Base-by-base conservation (phyloP, 2,888 invertebrate genomes). In the Poecilus cupreus region DNA sequence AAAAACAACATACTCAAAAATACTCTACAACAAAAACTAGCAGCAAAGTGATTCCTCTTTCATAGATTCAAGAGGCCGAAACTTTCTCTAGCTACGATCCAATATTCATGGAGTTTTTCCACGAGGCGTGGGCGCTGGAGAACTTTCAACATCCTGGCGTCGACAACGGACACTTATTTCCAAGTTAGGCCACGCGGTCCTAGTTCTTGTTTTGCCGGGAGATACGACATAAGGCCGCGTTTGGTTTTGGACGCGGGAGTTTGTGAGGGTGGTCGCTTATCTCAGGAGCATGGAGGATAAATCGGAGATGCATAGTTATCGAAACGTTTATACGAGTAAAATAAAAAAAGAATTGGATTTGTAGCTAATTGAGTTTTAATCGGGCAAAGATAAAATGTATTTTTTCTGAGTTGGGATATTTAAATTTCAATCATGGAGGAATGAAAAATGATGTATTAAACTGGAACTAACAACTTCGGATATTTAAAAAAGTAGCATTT, bases 31-130 rank as follows among this genome's bases (percentile, higher is more conserved):
- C n/a, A 57, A 57, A 57, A 57, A 57, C 57, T 57, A 11, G 2
- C 13, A 2, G 24, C n/a, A 57, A 57, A 57, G 57, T 57, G 57
- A 57, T 57, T 57, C 43, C 24, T 26, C 24, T 57, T 24, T 57
- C 57, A 57, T 57, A 57, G 57, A 57, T 57, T 57, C 24, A 57
- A 24, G 57, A 57, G 43, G 57, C 57, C 26, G 13, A 57, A 57
- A 57, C 22, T 57, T 43, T 43, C 43, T 24, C 24, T 57, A 57
- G n/a, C 22, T 26, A n/a, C 22, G 57, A 57, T 57, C 26, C 57
- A 57, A 57, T 57, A 57, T 57, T 57, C 57, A 57, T 57, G 57
- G 57, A n/a, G 24, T 57, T 57, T 57, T 57, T 57, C 57, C n/a
- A n/a, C n/a, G n/a, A n/a, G 22, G 11, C 57, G 20, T 51, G 51